Conservation (phyloP, 1,140 invertebrate genomes). For the Mamestra configurata region DNA sequence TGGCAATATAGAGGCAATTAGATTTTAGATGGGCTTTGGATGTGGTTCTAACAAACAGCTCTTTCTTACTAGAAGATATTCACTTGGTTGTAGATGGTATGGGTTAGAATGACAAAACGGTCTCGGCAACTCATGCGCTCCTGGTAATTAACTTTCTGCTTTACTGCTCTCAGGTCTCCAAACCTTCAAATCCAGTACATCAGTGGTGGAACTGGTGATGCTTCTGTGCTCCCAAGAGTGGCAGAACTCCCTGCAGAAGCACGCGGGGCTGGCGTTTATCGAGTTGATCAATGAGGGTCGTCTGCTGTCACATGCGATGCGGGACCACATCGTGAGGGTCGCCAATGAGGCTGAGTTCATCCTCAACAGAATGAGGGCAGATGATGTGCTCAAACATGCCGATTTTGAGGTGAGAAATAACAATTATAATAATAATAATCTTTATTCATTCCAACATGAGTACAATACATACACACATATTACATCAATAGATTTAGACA, state of each 20-base stretch:
- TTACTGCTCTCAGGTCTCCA: constrained; percentile 92
- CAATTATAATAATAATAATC: too few species aligned
- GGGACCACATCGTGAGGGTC: constrained; percentile 99
- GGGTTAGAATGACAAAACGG: background rate
- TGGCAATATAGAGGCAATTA: background rate
- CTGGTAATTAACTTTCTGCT: background rate
- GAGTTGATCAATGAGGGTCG: constrained; percentile 99
- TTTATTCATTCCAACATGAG: too few species aligned
- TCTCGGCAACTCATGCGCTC: background rate
- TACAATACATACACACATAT: too few species aligned
- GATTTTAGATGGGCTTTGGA: background rate
- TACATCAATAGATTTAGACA: too few species aligned
- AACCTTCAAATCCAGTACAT: constrained; percentile 98
- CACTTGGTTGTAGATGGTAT: background rate
- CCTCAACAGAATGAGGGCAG: constrained; percentile 98
- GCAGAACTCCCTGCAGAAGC: constrained; percentile 99
- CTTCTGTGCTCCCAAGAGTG: constrained; percentile 99
- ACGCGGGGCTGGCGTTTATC: constrained; percentile 99
- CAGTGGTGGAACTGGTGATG: constrained; percentile 99
- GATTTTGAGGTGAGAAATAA: constrained; percentile 95
- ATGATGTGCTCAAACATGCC: constrained; percentile 99
- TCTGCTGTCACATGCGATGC: constrained; percentile 98
- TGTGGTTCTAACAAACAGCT: constrained; percentile 19
- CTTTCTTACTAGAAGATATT: constrained; percentile 9
- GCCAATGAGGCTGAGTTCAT: constrained; percentile 99